Base-by-base conservation (phyloP, 2,797 vertebrate species). In the Parambassis ranga region DNA sequence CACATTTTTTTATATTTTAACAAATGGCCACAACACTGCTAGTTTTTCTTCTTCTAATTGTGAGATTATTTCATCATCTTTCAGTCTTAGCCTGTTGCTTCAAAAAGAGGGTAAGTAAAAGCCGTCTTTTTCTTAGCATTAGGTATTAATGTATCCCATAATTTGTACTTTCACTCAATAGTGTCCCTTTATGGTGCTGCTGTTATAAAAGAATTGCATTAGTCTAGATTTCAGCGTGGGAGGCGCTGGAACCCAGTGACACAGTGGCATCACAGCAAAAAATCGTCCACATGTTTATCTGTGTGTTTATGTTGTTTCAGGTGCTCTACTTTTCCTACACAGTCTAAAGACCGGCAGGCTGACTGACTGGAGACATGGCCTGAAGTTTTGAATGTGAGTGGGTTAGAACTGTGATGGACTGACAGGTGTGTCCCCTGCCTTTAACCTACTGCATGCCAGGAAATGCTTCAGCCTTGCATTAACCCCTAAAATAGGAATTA, bases 351-450 rank as follows among this genome's bases (percentile, higher is more conserved):
- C 50, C 31, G 42, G 38, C 57, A 49, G 50, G 60, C 63, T 59
- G 31, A 60, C 37, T 77, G 65, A 75, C 62, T 70, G 51, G 50
- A 75, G 67, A 43, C 49, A 60, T 43, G 66, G 76, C 71, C 71
- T 69, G 62, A 37, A 56, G 51, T 35, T 59, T 52, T 42, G 47
- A 68, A 66, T 53, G 28, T 47, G 58, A 65, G 13, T 27, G 52
- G 19, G 23, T 64, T 46, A 20, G 14, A n/a, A 32, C 19, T 52
- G 31, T 68, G 51, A 77, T 32, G 74, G 58, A 81, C 35, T 68
- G 56, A 33, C 70, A 72, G 47, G 42, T 59, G 43, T 33, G 62
- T 72, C 50, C 36, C 38, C 31, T 43, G 14, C 9, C 18, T 35
- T 57, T 52, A 30, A 55, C 67, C 35, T 44, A 23, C 39, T 48